Evolutionary conservation across 2,888 invertebrate species (phyloP).

Genomic region (Apomyelois bistriatella): DNA sequence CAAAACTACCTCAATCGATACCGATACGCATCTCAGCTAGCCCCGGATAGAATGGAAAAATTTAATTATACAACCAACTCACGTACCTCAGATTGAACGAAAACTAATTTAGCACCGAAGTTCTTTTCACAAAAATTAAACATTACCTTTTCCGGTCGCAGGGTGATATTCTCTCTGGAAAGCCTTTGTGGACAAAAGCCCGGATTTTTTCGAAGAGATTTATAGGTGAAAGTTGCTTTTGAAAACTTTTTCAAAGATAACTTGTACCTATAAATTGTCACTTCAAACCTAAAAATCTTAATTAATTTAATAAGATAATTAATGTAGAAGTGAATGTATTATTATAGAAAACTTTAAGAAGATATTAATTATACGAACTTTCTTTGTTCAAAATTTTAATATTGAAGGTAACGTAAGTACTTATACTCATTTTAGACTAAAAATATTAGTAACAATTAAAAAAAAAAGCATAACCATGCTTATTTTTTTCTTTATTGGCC

Average conservation of each 20-base stretch:
- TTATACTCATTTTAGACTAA: too few species aligned
- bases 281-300: too few species aligned
- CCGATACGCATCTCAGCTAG: conserved; percentile 66
- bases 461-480: too few species aligned
- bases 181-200: background rate
- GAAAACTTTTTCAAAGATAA: too few species aligned
- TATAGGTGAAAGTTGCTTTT: background rate
- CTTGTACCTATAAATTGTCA: too few species aligned
- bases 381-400: too few species aligned
- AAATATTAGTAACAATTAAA: too few species aligned
- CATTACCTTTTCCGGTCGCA: conserved; percentile 27
- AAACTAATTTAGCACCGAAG: conserved; percentile 69
- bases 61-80: conserved; percentile 68
- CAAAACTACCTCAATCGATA: conserved; percentile 61
- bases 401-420: too few species aligned
- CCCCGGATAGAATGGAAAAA: conserved; percentile 49
- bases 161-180: background rate
- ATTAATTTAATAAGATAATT: too few species aligned
- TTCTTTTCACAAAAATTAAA: conserved; percentile 52
- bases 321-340: too few species aligned
- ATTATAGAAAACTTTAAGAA: background rate
- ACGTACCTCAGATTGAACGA: conserved; percentile 62
- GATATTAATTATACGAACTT: too few species aligned
- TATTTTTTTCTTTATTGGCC: too few species aligned
- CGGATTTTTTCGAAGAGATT: background rate